These are phyloP conservation scores for Galeopterus variegatus DNA, from an alignment of 2,113 vertebrate genomes.

Conservation along the genomic window DNA sequence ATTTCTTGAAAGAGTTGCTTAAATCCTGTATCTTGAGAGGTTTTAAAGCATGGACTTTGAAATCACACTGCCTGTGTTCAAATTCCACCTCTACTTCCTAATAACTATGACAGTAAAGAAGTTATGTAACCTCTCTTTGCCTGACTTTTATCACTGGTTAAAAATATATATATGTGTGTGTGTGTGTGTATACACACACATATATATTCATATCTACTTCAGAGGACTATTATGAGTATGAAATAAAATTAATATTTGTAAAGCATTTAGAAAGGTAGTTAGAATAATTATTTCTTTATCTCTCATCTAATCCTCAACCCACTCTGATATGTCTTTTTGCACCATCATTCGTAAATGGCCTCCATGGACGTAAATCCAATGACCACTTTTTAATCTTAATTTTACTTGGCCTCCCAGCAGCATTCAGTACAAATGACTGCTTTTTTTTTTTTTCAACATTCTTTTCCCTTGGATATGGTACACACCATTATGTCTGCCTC, in stretches of 20 bases:
- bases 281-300: neutral
- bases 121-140: neutral
- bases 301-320: neutral
- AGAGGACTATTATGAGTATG: neutral
- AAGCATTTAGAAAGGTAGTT: neutral
- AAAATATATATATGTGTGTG: neutral
- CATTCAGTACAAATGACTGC: neutral
- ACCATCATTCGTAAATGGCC: neutral
- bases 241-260: neutral
- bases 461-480: neutral
- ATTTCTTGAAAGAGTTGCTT: neutral
- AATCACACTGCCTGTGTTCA: neutral
- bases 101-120: neutral
- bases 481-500: neutral
- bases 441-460: neutral
- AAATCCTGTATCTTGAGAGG: neutral
- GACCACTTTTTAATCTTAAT: neutral
- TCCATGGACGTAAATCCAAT: neutral
- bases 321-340: neutral
- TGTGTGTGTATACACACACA: no score
- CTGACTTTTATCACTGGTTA: neutral
- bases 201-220: neutral
- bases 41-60: neutral
- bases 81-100: neutral
- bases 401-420: neutral